Evolutionary conservation across 2,888 invertebrate species (phyloP).

Genomic region (Ceriagrion tenellum): DNA sequence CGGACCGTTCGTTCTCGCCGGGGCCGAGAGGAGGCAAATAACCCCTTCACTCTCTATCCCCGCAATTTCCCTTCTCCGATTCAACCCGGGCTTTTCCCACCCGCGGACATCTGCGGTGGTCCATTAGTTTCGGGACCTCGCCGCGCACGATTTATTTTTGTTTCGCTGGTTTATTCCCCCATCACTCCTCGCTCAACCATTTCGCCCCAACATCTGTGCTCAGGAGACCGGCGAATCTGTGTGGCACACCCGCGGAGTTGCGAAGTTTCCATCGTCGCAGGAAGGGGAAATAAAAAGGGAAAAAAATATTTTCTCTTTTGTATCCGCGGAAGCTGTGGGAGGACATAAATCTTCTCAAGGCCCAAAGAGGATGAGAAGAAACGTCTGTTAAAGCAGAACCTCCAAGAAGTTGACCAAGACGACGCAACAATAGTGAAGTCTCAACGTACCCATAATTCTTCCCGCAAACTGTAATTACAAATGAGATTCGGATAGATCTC

Average conservation of each 20-base stretch:
- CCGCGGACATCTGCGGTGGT: constrained; percentile 28
- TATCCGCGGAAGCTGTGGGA: neutral
- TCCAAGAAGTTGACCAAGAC: no score
- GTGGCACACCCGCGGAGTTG: neutral
- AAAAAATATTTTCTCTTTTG: neutral
- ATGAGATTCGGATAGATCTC: neutral
- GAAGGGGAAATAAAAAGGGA: neutral
- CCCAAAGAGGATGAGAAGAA: neutral
- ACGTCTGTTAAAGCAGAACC: neutral
- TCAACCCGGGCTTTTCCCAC: neutral
- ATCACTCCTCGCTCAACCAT: neutral
- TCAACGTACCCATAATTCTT: no score
- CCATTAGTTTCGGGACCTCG: constrained; percentile 5
- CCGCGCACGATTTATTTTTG: constrained; percentile 19
- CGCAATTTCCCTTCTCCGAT: neutral
- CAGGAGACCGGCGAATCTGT: neutral
- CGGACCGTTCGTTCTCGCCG: neutral
- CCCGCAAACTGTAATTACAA: no score
- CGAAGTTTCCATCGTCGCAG: neutral
- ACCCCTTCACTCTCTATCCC: neutral
- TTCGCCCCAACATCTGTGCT: neutral
- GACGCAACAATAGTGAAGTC: no score
- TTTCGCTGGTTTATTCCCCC: neutral
- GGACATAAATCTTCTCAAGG: neutral
- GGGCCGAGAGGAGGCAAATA: neutral